Percentiles rank a stretch among this genome's conserved stretches.
Evolutionary conservation across 2,888 invertebrate species (phyloP).

Genomic region (Elegia similella): DNA sequence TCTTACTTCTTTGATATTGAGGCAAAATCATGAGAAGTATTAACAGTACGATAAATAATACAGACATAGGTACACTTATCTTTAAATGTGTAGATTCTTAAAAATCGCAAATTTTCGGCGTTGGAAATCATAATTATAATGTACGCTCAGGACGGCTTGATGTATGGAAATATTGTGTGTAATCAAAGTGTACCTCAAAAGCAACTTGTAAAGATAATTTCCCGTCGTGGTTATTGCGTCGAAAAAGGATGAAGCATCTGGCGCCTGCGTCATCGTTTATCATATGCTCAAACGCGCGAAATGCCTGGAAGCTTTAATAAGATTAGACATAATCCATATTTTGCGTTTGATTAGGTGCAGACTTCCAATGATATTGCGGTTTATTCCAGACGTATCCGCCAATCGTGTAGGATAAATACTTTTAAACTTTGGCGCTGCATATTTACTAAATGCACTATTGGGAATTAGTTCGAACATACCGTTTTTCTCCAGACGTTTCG

Average conservation of each 20-base stretch:
- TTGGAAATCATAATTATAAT: no score
- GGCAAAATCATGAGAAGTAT: no score
- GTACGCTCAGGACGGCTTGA: no score
- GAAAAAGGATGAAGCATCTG: conserved; percentile 5
- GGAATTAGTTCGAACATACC: no score
- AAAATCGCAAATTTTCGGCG: no score
- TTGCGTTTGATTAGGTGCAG: conserved; percentile 1
- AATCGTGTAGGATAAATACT: background rate
- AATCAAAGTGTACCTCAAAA: background rate
- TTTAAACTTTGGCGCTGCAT: no score
- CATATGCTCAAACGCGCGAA: conserved; percentile 3
- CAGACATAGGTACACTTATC: no score
- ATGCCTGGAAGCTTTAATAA: conserved; percentile 3
- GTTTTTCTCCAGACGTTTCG: no score
- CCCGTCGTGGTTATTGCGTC: background rate
- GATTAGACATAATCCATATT: background rate
- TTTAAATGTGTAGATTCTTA: no score
- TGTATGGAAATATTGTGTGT: background rate
- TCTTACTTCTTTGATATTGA: no score
- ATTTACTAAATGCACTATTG: no score
- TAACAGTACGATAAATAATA: no score
- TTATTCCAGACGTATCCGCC: background rate
- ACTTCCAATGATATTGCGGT: background rate
- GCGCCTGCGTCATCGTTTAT: conserved; percentile 10
- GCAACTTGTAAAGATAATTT: background rate